Percentiles rank a stretch among this genome's conserved stretches.
Conservation (phyloP, 1,140 invertebrate species). For the Megathymus violae region DNA sequence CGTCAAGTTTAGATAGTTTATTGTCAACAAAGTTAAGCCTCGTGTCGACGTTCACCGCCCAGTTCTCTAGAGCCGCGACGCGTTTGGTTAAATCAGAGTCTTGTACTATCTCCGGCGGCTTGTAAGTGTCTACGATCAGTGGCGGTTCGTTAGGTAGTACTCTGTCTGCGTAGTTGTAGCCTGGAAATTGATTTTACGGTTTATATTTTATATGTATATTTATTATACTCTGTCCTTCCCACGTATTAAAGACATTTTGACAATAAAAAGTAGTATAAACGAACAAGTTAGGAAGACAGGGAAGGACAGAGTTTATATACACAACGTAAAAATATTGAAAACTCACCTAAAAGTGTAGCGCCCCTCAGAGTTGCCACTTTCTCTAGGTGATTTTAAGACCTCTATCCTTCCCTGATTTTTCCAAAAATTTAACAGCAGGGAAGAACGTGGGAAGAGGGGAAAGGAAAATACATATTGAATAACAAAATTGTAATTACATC, state of each 20-base stretch:
- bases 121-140: constrained; percentile 58
- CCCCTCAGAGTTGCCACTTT: constrained; percentile 69
- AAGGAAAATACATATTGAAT: constrained; percentile 53
- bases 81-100: constrained; percentile 62
- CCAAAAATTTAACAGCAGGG: constrained; percentile 49
- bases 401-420: constrained; percentile 78
- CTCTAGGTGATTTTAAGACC: constrained; percentile 73
- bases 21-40: constrained; percentile 62
- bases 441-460: constrained; percentile 69
- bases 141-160: constrained; percentile 46
- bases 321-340: constrained; percentile 46
- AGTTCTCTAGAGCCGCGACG: constrained; percentile 68
- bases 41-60: constrained; percentile 68
- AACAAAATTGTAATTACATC: constrained; percentile 61
- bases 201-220: too few relatives aligned
- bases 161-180: constrained; percentile 61
- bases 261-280: constrained; percentile 13
- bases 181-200: too few relatives aligned
- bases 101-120: constrained; percentile 59
- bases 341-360: constrained; percentile 81
- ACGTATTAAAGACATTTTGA: constrained; percentile 47
- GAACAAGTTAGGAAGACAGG: constrained; percentile 50
- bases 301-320: constrained; percentile 77
- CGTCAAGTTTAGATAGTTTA: constrained; percentile 67
- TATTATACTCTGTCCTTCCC: constrained; percentile 80